These are phyloP conservation scores for Carassius carassius DNA, from an alignment of 2,113 vertebrate genomes.

Conservation along the genomic window DNA sequence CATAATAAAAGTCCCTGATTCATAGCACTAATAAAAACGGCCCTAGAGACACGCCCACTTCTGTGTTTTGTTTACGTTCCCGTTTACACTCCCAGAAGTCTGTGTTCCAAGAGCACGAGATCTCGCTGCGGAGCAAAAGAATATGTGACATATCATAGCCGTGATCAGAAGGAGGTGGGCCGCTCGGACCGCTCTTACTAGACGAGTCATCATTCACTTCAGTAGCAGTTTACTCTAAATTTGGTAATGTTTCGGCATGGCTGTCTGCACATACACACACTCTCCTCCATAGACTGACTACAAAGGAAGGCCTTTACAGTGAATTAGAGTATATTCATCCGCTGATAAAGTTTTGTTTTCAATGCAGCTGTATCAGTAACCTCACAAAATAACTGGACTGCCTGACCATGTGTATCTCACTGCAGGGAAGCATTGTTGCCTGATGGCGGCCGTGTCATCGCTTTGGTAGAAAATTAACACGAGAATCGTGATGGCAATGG, in stretches of 20 bases:
- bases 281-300: constrained; percentile 50
- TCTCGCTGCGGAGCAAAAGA: constrained; percentile 76
- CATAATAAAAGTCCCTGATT: background rate
- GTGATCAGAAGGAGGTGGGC: constrained; percentile 54
- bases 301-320: constrained; percentile 72
- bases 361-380: constrained; percentile 37
- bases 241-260: constrained; percentile 17
- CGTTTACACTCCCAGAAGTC: constrained; percentile 79
- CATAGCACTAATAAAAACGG: constrained; percentile 10
- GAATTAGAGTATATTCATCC: constrained; percentile 66
- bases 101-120: constrained; percentile 73
- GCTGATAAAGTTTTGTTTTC: constrained; percentile 61
- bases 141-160: constrained; percentile 74
- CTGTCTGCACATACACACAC: constrained; percentile 20
- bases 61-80: constrained; percentile 68
- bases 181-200: background rate
- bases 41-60: constrained; percentile 59
- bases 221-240: background rate
- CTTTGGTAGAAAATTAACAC: constrained; percentile 67
- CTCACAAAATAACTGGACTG: constrained; percentile 86
- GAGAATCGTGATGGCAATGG: constrained; percentile 66
- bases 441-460: constrained; percentile 66
- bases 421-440: constrained; percentile 74
- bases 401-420: constrained; percentile 73
- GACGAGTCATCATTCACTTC: constrained; percentile 23